Conservation (phyloP, 2,797 vertebrate species). For the Sebastes taczanowskii region DNA sequence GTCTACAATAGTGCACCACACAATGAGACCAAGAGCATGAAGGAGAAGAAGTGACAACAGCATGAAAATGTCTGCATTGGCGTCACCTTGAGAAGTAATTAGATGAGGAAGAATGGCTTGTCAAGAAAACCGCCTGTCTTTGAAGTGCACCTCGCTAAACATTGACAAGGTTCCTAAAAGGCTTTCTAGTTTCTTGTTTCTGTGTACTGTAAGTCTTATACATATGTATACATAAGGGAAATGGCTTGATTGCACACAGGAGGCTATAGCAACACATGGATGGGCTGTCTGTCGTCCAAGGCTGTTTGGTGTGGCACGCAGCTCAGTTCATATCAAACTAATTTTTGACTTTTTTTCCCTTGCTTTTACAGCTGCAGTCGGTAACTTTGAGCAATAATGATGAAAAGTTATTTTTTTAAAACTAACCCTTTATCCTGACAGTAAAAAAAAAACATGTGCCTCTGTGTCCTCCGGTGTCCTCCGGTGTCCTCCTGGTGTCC, state of each 20-base stretch:
- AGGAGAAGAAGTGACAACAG: neutral
- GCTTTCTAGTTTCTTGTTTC: neutral
- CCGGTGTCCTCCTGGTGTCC: too few species aligned
- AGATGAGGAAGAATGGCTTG: slow-evolving; percentile 15
- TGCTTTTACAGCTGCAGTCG: neutral
- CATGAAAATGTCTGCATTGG: neutral
- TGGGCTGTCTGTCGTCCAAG: neutral
- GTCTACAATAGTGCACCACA: neutral
- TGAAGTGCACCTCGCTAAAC: neutral
- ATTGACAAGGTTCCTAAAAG: neutral
- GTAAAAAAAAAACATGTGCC: too few species aligned
- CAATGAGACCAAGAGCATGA: neutral
- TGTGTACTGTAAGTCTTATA: neutral
- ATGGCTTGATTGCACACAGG: neutral
- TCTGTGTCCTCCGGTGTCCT: too few species aligned
- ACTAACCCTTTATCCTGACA: too few species aligned
- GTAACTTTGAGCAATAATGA: neutral
- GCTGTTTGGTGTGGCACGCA: neutral
- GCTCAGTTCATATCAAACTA: neutral
- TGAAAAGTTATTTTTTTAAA: fast-evolving
- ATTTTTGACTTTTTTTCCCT: neutral
- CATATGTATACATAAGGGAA: neutral
- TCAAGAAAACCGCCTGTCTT: slow-evolving; percentile 14
- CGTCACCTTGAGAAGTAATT: slow-evolving; percentile 28
- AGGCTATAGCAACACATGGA: neutral